Base-by-base conservation (phyloP, 1,140 invertebrate species). In the Popillia japonica region DNA sequence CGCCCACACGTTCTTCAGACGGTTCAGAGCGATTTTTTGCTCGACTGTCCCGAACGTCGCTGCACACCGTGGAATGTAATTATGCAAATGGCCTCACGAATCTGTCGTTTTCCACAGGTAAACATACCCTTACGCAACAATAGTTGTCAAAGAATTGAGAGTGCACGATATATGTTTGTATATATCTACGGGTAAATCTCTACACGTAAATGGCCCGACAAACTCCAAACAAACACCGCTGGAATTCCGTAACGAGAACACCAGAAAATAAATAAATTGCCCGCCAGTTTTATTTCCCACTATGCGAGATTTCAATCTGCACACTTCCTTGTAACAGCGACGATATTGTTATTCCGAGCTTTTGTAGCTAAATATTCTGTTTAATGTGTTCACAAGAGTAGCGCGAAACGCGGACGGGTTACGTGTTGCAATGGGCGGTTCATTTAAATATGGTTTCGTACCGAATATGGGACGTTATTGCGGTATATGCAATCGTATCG, bases 41-140 rank as follows among this genome's bases (percentile, higher is more conserved):
- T 34, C 27, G 14, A 17, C 48, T 68, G 17, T 68, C 61, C 61
- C 22, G 61, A 34, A 27, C 61, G 17, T 23, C 22, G 61, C 61
- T 68, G 61, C 61, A 34, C 61, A 68, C 20, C 61, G 72, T 44
- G 72, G 72, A 74, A 74, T 74, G 40, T 74, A 74, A 74, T 74
- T 74, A 74, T 74, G 72, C n/a, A 74, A 74, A 74, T 74, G 72
- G 72, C 27, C 40, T 74, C 72, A 74, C 72, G 72, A 74, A 74
- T 41, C 17, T 44, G 72, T 74, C 72, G 72, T 74, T 74, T 74
- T 40, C 41, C 41, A 74, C 40, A 14, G 40, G 41, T 27, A 74
- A n/a, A 74, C 72, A 44, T 44, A 44, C 40, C 72, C 40, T 74
- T 74, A 74, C 72, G 72, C 40, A 74, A 74, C 72, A 74, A 74